Evolutionary conservation across 2,888 invertebrate species (phyloP).

Genomic region (Phaedon cochleariae): DNA sequence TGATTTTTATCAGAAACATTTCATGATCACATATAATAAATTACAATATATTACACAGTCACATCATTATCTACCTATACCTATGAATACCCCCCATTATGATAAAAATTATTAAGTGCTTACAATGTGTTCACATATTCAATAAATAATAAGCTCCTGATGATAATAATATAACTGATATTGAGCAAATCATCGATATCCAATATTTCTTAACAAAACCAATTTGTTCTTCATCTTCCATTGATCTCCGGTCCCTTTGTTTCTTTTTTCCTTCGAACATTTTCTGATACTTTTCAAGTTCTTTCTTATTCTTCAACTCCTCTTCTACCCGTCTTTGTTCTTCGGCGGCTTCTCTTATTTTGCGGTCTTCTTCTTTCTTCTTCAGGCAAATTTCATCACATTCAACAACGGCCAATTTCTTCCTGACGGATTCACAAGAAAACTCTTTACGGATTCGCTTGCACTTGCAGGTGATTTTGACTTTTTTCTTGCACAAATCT

Average conservation of each 20-base stretch:
- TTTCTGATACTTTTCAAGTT: constrained; percentile 80
- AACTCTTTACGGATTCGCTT: constrained; percentile 79
- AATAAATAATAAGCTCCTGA: constrained; percentile 19
- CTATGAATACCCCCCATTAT: too few species aligned
- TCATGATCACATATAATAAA: too few species aligned
- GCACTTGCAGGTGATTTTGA: constrained; percentile 81
- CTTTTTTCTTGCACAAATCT: constrained; percentile 79
- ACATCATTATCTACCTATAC: too few species aligned
- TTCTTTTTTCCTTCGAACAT: constrained; percentile 76
- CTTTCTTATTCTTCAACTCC: constrained; percentile 74
- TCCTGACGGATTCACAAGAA: constrained; percentile 70
- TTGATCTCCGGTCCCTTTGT: constrained; percentile 62
- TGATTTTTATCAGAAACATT: too few species aligned
- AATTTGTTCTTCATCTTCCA: constrained; percentile 54
- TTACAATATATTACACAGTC: too few species aligned
- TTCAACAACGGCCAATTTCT: constrained; percentile 62
- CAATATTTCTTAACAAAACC: constrained; percentile 62
- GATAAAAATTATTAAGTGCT: neutral
- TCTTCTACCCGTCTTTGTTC: constrained; percentile 70
- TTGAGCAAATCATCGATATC: constrained; percentile 43
- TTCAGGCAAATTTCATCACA: constrained; percentile 74
- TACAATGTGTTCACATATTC: neutral
- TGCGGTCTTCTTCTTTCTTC: constrained; percentile 67
- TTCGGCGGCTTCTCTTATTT: constrained; percentile 65
- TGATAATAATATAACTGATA: constrained; percentile 17